Percentiles rank a stretch among this genome's conserved stretches.
These are phyloP conservation scores for Mirounga angustirostris DNA, from an alignment of 2,113 vertebrate genomes.

Conservation along the genomic window DNA sequence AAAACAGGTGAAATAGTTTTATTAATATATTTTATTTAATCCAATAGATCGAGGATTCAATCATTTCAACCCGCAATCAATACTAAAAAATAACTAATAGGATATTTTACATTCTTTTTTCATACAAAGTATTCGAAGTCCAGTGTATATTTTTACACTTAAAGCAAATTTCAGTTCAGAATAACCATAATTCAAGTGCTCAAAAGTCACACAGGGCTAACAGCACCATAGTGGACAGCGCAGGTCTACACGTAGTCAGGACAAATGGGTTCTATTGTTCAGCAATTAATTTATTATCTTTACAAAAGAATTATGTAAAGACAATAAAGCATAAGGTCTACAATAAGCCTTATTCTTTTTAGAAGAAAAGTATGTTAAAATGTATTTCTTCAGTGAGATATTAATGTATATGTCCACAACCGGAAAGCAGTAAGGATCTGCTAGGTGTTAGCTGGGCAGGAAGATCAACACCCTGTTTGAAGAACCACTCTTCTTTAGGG, in stretches of 20 bases:
- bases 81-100: not conserved
- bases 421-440: not conserved
- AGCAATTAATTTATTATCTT: not conserved
- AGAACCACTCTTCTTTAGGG: not conserved
- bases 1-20: constrained; percentile 28
- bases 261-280: not conserved
- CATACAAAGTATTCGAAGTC: not conserved
- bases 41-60: not conserved
- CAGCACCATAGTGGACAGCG: not conserved
- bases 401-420: not conserved
- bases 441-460: not conserved
- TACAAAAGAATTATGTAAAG: not conserved
- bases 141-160: not conserved
- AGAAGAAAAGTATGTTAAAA: not conserved
- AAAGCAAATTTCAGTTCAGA: not conserved
- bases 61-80: constrained; percentile 34
- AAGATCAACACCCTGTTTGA: not conserved
- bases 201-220: not conserved
- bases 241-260: not conserved
- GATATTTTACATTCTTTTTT: not conserved
- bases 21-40: constrained; percentile 39
- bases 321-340: not conserved
- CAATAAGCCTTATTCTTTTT: not conserved
- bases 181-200: not conserved
- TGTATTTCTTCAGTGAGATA: not conserved